Percentiles rank a stretch among this genome's conserved stretches.
These are phyloP conservation scores for Pristionchus exspectatus DNA, from an alignment of 2,888 invertebrate genomes.

Conservation along the genomic window DNA sequence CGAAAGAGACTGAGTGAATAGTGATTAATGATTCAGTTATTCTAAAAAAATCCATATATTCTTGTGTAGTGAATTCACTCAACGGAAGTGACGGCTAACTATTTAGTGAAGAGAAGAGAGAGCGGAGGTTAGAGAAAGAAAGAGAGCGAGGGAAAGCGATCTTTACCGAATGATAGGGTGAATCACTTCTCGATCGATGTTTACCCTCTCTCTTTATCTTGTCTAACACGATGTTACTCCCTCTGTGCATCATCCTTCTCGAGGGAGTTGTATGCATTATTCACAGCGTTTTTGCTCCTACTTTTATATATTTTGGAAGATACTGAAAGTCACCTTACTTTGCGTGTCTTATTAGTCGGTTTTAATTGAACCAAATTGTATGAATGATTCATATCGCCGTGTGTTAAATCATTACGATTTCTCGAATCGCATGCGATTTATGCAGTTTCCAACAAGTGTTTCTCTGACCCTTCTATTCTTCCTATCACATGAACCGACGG, in stretches of 20 bases:
- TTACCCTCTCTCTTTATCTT: background rate
- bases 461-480: too few species aligned
- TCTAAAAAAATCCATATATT: background rate
- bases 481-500: background rate
- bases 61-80: background rate
- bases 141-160: background rate
- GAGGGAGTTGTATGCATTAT: background rate
- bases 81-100: background rate
- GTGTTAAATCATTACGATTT: too few species aligned
- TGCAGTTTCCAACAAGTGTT: too few species aligned
- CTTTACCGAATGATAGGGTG: constrained; percentile 14
- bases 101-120: background rate
- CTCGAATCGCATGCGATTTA: too few species aligned
- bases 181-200: background rate
- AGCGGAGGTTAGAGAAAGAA: background rate
- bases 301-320: too few species aligned
- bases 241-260: background rate
- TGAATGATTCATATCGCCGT: too few species aligned
- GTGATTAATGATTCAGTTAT: background rate
- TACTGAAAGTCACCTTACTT: too few species aligned
- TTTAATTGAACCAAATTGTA: too few species aligned
- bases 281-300: background rate
- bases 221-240: background rate
- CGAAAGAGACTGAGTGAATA: background rate
- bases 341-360: too few species aligned